Evolutionary conservation across 2,888 invertebrate genomes (phyloP), one percentile per base, ranked within the genome.

Genomic region (Cheilosia impressa): DNA sequence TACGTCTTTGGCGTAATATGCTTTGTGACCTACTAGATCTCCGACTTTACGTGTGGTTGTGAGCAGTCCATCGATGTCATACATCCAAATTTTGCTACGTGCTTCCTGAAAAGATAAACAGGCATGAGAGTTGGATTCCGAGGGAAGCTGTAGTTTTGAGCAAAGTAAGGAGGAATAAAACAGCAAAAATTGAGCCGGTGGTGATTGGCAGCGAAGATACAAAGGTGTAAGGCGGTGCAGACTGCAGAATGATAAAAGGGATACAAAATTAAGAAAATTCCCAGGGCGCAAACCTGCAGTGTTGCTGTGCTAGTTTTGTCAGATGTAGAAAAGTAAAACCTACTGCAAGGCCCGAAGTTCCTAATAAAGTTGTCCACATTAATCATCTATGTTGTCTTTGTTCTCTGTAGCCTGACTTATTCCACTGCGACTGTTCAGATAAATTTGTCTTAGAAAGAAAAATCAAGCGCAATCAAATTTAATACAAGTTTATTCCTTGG

Each of bases 21-120:
- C 92, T 88, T 96, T 96, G 88, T 96, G 96, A 5, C 94, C 95
- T 0, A 95, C 95, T 0, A 96, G 76, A 41, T 93, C 94, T 7
- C 95, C 96, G 55, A 94, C 94, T 2, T 93, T 93, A 1, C 96
- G 93, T 1, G 94, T 93, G 87, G 95, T 95, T 0, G 97, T 96
- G 82, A 99, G 92, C 1, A 99, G 93, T 1, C 99, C 99, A 89
- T 97, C 96, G 34, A 98, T 96, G 90, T 99, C 99, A 88, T 97
- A 96, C 97, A 99, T 96, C 95, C 96, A 99, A 87, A 99, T 98
- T 88, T 95, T 96, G n/a, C 94, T 94, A 45, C 96, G 94, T 0
- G 99, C 99, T 89, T 98, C 96, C 89, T 91, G 24, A 4, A 73
- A 69, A 52, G 34, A 55, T 50, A 24, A 7, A 10, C 7, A 45